A percentile compares a stretch with the other conserved stretches of the same genome.
These are phyloP conservation scores for Ectemnius continuus DNA, from an alignment of 2,888 invertebrate genomes.

Conservation along the genomic window DNA sequence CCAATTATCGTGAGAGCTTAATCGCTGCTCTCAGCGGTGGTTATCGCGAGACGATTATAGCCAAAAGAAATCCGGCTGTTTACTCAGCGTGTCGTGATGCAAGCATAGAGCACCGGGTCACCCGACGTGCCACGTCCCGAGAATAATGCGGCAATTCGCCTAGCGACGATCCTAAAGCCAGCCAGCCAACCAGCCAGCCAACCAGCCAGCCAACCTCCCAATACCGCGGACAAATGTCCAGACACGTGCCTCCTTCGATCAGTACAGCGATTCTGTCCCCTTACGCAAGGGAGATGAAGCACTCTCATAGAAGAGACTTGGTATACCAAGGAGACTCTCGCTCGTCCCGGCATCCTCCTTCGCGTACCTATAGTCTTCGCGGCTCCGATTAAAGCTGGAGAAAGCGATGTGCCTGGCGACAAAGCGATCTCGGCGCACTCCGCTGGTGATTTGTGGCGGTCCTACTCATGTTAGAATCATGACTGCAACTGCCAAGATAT, in stretches of 20 bases:
- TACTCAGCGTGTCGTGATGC: constrained; percentile 41
- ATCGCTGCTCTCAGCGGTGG: constrained; percentile 46
- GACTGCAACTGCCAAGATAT: too few relatives aligned
- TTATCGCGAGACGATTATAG: constrained; percentile 46
- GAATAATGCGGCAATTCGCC: constrained; percentile 14
- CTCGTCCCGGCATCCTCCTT: too few relatives aligned
- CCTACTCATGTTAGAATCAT: too few relatives aligned
- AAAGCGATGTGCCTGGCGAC: constrained; percentile 3
- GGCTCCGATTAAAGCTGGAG: background rate
- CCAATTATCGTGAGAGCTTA: constrained; percentile 20
- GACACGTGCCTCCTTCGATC: background rate
- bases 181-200: too few relatives aligned
- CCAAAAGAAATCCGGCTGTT: constrained; percentile 43
- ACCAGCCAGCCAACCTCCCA: background rate
- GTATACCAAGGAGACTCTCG: too few relatives aligned
- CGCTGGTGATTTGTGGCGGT: too few relatives aligned
- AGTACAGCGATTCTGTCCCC: background rate
- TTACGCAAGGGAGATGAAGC: constrained; percentile 1
- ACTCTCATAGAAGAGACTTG: too few relatives aligned
- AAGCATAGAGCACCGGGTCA: constrained; percentile 35
- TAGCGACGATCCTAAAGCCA: background rate
- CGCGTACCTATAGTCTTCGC: too few relatives aligned
- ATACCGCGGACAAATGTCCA: too few relatives aligned
- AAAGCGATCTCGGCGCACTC: background rate
- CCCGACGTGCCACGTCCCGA: constrained; percentile 12